Base-by-base conservation (phyloP, 2,113 vertebrate genomes). In the Amazona guildingii region DNA sequence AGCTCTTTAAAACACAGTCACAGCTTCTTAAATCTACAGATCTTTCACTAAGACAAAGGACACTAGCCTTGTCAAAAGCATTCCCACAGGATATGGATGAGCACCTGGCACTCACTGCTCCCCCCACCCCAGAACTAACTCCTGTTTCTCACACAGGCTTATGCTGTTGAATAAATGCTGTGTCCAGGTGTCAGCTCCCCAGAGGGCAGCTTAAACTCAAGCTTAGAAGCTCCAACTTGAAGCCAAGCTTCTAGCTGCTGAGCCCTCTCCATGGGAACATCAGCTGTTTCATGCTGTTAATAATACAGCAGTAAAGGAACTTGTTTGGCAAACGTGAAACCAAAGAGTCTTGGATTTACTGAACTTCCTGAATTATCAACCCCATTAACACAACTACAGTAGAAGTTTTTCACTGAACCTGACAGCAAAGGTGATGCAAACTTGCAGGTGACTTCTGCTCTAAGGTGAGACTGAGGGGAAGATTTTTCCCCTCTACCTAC, bases 81-180 rank as follows among this genome's bases (percentile, higher is more conserved):
- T 28, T 74, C 49, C 70, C 3, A 1, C 0, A 6, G 59, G 67
- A 21, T 3, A 16, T 1, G 31, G 23, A 33, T 17, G 1, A 13
- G 61, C 69, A 33, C 8, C 1, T 51, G 68, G 35, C 37, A 73
- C 46, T 33, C 25, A 1, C 3, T 5, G 0, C 9, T 21, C 29
- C 55, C 72, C 43, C 66, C 29, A 11, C 16, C 41, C 62, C 48
- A 28, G 23, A 68, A 19, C 59, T 11, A 21, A 5, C 31, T 24
- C 31, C 0, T 6, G 13, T 21, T 20, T 13, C n/a, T 17, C 8
- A 9, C 7, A n/a, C 21, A 10, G 25, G 31, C 27, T 31, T 7
- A 7, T 1, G 2, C 33, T 4, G 5, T 4, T 37, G 70, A 25
- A 35, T 3, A 7, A 49, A 15, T 1, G 3, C 48, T 8, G n/a